Evolutionary conservation across 2,797 vertebrate genomes (phyloP), one percentile per base, ranked within the genome.

Genomic region (Sebastolobus altivelis): DNA sequence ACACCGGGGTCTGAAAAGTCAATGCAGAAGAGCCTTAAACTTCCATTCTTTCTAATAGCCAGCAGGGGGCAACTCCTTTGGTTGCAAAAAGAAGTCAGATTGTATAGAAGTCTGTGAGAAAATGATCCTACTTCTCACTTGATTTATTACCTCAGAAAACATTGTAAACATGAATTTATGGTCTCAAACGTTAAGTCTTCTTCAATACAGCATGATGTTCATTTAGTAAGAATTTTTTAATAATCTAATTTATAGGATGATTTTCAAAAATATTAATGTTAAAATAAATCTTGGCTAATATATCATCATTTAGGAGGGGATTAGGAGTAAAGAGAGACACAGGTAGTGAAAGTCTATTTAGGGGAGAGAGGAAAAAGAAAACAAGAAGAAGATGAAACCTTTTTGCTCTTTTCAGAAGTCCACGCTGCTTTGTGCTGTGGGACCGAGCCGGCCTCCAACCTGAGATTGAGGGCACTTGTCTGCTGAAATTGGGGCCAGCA

Each of bases 401-500:
- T 72, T 69, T 66, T 83, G 77, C 68, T 84, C 65, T 80, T 83
- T 87, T 71, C 72, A 60, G 58, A 81, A 70, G 79, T 84, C 37
- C 2, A 4, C 3, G 56, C 68, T 18, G 69, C 65, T 80, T 77
- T 49, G 82, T 54, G 84, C 75, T 10, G 62, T 37, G 80, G 81
- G 89, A 92, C 60, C 62, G 8, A 79, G 61, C 35, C 18, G 22
- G 72, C 77, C 90, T 87, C 89, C 74, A 82, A 82, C 81, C 84
- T 89, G 85, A 95, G 93, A 94, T 91, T 93, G 93, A 90, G 90
- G 90, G 91, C 94, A 92, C 88, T 81, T 89, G 90, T 89, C 78
- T 65, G 79, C 81, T 77, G 89, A 94, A 92, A 94, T 93, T 93
- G 93, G 58, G 93, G 93, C 91, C 91, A 90, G 84, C 84, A 87